A percentile compares a stretch with the other conserved stretches of the same genome.
Conservation (phyloP, 2,888 invertebrate genomes). For the Sinotaia quadrata region DNA sequence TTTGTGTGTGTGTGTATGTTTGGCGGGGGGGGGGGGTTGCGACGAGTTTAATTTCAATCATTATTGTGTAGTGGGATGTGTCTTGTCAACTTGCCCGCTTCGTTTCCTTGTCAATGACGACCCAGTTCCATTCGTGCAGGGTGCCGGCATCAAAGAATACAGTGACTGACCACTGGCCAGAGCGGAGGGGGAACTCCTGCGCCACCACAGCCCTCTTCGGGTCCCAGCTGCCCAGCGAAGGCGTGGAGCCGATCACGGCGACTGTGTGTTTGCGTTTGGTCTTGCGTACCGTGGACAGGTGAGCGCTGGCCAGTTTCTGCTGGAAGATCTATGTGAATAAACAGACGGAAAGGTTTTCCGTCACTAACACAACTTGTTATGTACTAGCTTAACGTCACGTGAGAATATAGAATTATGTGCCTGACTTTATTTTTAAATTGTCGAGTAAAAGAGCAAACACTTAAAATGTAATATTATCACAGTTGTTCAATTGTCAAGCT, state of each 20-base stretch:
- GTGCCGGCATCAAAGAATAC: constrained; percentile 30
- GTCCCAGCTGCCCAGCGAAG: constrained; percentile 19
- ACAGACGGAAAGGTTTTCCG: too few relatives aligned
- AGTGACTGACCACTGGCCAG: constrained; percentile 34
- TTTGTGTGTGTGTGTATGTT: too few relatives aligned
- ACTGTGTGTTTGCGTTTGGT: constrained; percentile 18
- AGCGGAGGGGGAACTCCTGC: constrained; percentile 31
- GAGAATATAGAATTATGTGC: too few relatives aligned
- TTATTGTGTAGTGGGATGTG: too few relatives aligned
- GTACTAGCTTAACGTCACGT: too few relatives aligned
- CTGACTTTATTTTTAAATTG: too few relatives aligned
- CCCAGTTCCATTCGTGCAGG: constrained; percentile 36
- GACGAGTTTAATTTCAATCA: too few relatives aligned
- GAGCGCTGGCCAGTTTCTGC: constrained; percentile 22
- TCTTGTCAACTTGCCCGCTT: background rate
- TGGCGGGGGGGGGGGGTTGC: too few relatives aligned
- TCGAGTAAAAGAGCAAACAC: too few relatives aligned
- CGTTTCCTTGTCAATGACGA: constrained; percentile 30
- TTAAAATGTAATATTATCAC: too few relatives aligned
- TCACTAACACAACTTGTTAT: too few relatives aligned
- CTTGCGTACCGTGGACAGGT: background rate
- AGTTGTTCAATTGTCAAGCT: too few relatives aligned
- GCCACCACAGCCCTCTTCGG: constrained; percentile 4
- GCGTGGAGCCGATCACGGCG: constrained; percentile 17
- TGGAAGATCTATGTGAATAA: constrained; percentile 23